Evolutionary conservation across 2,797 vertebrate species (phyloP).

Genomic region (Xiphophorus birchmanni): DNA sequence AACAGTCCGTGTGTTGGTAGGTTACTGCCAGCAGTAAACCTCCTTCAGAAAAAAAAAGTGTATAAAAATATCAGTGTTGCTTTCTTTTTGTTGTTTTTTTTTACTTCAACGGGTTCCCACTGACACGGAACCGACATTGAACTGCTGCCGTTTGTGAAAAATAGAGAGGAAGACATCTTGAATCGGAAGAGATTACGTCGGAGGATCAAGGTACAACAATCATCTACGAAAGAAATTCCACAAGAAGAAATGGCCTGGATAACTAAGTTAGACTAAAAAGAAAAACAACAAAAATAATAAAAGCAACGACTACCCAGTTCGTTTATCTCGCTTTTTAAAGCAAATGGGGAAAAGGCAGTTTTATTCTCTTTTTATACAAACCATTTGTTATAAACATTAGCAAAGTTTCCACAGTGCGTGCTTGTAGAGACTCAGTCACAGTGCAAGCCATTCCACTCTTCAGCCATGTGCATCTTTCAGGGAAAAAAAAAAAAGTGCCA

Average conservation of each 20-base stretch:
- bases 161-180: slow-evolving; percentile 52
- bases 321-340: slow-evolving; percentile 70
- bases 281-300: slow-evolving; percentile 17
- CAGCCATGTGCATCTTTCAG: slow-evolving; percentile 76
- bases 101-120: slow-evolving; percentile 29
- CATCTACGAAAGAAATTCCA: slow-evolving; percentile 16
- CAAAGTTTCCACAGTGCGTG: slow-evolving; percentile 79
- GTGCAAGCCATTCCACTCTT: slow-evolving; percentile 76
- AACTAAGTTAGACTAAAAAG: slow-evolving; percentile 34
- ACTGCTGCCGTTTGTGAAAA: slow-evolving; percentile 20
- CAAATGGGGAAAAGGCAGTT: slow-evolving; percentile 74
- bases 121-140: slow-evolving; percentile 47
- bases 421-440: slow-evolving; percentile 73
- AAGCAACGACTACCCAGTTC: slow-evolving; percentile 39
- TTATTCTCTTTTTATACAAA: slow-evolving; percentile 48
- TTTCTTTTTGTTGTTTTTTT: slow-evolving; percentile 3
- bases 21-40: slow-evolving; percentile 82
- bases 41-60: slow-evolving; percentile 28
- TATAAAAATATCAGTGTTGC: slow-evolving; percentile 38
- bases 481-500: slow-evolving; percentile 83
- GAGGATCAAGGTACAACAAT: slow-evolving; percentile 33
- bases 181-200: slow-evolving; percentile 22
- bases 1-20: slow-evolving; percentile 53
- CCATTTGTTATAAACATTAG: slow-evolving; percentile 67
- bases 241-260: slow-evolving; percentile 48